Conservation (phyloP, 2,797 vertebrate species). For the Echiichthys vipera region DNA sequence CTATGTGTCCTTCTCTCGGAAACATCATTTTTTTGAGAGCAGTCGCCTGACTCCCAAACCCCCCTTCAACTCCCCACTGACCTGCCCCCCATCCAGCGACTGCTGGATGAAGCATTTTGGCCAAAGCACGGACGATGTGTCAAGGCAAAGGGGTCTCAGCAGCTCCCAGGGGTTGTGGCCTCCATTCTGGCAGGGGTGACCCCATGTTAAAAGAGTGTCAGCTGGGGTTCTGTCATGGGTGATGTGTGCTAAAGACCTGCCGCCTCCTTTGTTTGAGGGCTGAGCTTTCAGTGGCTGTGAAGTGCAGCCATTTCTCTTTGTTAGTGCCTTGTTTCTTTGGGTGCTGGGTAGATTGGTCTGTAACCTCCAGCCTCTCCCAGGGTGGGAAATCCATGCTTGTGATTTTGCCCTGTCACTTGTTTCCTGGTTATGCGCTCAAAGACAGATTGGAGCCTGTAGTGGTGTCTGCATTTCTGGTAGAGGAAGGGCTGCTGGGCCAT, state of each 20-base stretch:
- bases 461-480: slow-evolving; percentile 73
- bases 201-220: slow-evolving; percentile 86
- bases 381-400: slow-evolving; percentile 64
- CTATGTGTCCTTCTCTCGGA: neutral
- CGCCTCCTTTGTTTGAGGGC: slow-evolving; percentile 79
- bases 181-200: slow-evolving; percentile 80
- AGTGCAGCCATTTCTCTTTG: slow-evolving; percentile 78
- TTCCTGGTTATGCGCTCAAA: slow-evolving; percentile 55
- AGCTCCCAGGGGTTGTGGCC: slow-evolving; percentile 81
- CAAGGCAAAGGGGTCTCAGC: slow-evolving; percentile 72
- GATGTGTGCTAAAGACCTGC: slow-evolving; percentile 83
- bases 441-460: slow-evolving; percentile 61
- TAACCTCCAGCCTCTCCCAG: slow-evolving; percentile 65
- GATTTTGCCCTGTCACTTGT: slow-evolving; percentile 62
- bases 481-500: slow-evolving; percentile 25
- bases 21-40: slow-evolving; percentile 34
- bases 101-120: slow-evolving; percentile 49
- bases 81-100: slow-evolving; percentile 22
- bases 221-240: slow-evolving; percentile 82
- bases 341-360: slow-evolving; percentile 54
- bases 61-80: slow-evolving; percentile 18
- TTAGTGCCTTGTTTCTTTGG: slow-evolving; percentile 65
- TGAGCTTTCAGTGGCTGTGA: slow-evolving; percentile 75
- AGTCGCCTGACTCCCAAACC: slow-evolving; percentile 2
- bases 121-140: slow-evolving; percentile 54